Base-by-base conservation (phyloP, 2,113 vertebrate genomes). In the Cryptotis parvus region DNA sequence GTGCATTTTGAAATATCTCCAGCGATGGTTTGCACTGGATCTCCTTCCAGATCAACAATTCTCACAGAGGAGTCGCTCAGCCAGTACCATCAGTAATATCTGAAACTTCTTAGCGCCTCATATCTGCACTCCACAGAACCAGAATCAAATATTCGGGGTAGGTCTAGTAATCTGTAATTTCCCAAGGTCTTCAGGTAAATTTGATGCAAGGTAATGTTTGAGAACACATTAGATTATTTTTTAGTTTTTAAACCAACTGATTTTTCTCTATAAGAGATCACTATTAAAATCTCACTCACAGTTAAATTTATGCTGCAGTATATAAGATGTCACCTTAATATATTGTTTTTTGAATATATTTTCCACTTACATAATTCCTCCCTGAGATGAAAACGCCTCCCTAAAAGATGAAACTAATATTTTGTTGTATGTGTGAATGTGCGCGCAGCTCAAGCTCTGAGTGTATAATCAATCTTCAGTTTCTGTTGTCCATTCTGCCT, bases 291-390 rank as follows among this genome's bases (percentile, higher is more conserved):
- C 6, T 72, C 37, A 52, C 24, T 8, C n/a, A 70, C 27, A 10
- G 70, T 80, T 58, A 52, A n/a, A 49, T 49, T 45, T 6, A 43
- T 27, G 18, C 49, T 70, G 49, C 61, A 2, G 14, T 49, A 45
- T 85, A 11, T n/a, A 41, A 66, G 80, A 63, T 49, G 2, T 1
- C 29, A 45, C 63, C 80, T 80, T 52, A 12, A 16, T 84, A 26
- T 84, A 9, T 8, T 15, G 3, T 37, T 89, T 73, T 72, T 76
- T 11, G 22, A n/a, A n/a, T n/a, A 49, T 49, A 49, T 6, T 72
- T 94, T 84, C 3, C n/a, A 72, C 41, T 68, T 14, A 87, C 26
- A 84, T 61, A 22, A 63, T 52, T 87, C 22, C 18, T 75, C 76
- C 37, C 31, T 58, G 83, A 68, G 29, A 89, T n/a, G n/a, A n/a